These are phyloP conservation scores for Myotis planiceps DNA, from an alignment of 2,797 vertebrate genomes.

Conservation along the genomic window DNA sequence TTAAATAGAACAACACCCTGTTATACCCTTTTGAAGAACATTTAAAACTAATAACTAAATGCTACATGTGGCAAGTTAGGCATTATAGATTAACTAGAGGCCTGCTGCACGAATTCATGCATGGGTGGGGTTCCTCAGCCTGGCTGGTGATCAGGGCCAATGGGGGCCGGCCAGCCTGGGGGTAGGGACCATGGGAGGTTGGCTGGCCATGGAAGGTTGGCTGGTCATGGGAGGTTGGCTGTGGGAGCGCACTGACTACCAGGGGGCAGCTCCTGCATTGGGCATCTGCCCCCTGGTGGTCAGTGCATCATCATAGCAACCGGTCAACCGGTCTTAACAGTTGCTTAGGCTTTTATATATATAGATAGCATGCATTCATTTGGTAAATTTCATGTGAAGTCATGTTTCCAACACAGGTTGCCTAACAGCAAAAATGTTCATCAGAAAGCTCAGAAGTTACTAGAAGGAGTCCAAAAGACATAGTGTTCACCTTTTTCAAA, in stretches of 20 bases:
- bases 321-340: no score
- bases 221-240: no score
- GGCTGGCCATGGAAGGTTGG: no score
- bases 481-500: background rate
- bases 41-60: background rate
- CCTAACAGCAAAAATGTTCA: background rate
- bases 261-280: no score
- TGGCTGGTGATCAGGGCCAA: no score
- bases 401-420: background rate
- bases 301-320: no score
- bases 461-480: background rate
- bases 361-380: background rate
- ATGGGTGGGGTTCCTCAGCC: no score
- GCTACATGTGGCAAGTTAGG: background rate
- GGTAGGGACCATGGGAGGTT: no score
- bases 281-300: no score
- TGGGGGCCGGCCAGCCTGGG: no score
- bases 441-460: background rate
- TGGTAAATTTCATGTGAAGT: background rate
- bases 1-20: background rate
- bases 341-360: background rate
- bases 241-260: no score
- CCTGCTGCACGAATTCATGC: no score
- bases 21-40: background rate
- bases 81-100: background rate